Percentiles rank a stretch among this genome's conserved stretches.
Conservation (phyloP, 2,888 invertebrate species). For the Amiota minor region DNA sequence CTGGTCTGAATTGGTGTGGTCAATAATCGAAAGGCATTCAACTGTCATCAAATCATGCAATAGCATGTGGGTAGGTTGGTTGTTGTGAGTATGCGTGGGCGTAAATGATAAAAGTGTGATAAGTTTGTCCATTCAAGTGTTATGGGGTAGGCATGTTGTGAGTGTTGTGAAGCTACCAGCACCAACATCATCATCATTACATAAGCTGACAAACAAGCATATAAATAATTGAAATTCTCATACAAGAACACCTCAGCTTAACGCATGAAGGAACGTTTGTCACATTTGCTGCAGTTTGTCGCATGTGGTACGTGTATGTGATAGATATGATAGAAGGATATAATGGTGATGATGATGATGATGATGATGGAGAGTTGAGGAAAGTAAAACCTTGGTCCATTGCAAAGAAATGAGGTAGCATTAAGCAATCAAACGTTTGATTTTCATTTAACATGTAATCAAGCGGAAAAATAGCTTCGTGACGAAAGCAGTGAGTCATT, state of each 20-base stretch:
- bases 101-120: constrained; percentile 45
- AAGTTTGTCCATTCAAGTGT: constrained; percentile 62
- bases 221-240: constrained; percentile 60
- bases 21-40: constrained; percentile 50
- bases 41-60: constrained; percentile 62
- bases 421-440: constrained; percentile 68
- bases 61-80: constrained; percentile 43
- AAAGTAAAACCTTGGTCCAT: constrained; percentile 36
- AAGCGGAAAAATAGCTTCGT: constrained; percentile 67
- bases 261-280: background rate
- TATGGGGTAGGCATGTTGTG: constrained; percentile 34
- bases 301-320: background rate
- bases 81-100: constrained; percentile 2
- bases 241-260: background rate
- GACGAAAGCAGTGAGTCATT: constrained; percentile 63
- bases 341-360: background rate
- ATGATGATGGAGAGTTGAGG: background rate
- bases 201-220: constrained; percentile 58
- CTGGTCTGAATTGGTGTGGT: background rate
- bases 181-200: background rate
- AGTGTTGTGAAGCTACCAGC: too few relatives aligned
- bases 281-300: constrained; percentile 3
- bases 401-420: constrained; percentile 39
- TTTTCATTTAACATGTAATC: constrained; percentile 67
- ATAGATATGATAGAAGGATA: background rate